Percentiles rank a stretch among this genome's conserved stretches.
phyloP scores from a whole-genome alignment of 1,140 invertebrate species.

The Achatina immaculata region DNA sequence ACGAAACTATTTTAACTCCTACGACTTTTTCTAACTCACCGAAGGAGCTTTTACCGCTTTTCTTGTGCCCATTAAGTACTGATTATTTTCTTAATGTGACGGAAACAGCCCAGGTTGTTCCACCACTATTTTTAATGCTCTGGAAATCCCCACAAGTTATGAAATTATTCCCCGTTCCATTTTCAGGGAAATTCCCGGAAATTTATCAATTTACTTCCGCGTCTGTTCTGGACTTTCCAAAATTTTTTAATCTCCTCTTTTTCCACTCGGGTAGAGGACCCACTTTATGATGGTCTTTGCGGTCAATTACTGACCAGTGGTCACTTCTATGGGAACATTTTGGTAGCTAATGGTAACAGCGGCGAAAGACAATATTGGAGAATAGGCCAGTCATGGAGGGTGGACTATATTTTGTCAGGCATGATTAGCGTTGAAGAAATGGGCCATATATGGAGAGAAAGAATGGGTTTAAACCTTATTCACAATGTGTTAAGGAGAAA shows the following conservation, averaged over 20 bases:
- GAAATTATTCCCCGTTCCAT: neutral
- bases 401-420: neutral
- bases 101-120: too few species aligned
- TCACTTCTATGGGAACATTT: conserved; percentile 1
- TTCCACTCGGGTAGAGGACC: neutral
- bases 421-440: neutral
- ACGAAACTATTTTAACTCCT: too few species aligned
- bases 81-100: too few species aligned
- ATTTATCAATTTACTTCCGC: neutral
- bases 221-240: neutral
- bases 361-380: neutral
- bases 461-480: neutral
- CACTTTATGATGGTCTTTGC: conserved; percentile 3
- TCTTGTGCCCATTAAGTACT: too few species aligned
- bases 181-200: neutral
- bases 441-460: neutral
- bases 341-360: neutral
- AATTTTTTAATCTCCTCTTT: conserved; percentile 7
- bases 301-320: conserved; percentile 8
- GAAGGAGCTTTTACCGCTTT: too few species aligned
- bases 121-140: neutral
- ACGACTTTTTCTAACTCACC: too few species aligned
- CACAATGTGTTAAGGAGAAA: neutral
- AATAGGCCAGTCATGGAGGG: neutral
- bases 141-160: neutral